Percentiles rank a stretch among this genome's conserved stretches.
Evolutionary conservation across 2,888 invertebrate species (phyloP).

Genomic region (Drosophila mercatorum): DNA sequence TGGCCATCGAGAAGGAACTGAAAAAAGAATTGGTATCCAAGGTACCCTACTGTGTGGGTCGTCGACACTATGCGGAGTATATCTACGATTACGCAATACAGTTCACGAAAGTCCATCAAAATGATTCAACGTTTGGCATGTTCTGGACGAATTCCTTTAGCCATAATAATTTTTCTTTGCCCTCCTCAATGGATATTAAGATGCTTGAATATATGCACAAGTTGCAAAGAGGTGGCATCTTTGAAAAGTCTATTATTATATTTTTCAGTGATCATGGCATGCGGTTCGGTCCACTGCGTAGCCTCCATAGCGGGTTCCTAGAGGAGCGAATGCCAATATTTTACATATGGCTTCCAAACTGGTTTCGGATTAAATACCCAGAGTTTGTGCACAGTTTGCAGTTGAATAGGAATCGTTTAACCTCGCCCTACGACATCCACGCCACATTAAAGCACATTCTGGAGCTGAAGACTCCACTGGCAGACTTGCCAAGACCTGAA

Average conservation of each 20-base stretch:
- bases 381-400: conserved; percentile 86
- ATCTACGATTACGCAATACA: conserved; percentile 89
- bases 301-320: conserved; percentile 89
- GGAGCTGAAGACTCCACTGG: conserved; percentile 40
- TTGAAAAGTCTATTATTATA: conserved; percentile 88
- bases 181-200: conserved; percentile 88
- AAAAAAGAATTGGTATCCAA: conserved; percentile 84
- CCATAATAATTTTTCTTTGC: conserved; percentile 88
- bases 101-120: conserved; percentile 87
- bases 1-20: conserved; percentile 88
- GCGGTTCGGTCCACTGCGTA: conserved; percentile 89
- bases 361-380: conserved; percentile 86
- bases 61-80: conserved; percentile 87
- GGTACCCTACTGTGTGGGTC: conserved; percentile 87
- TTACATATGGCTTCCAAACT: conserved; percentile 88
- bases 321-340: conserved; percentile 91
- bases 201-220: conserved; percentile 87
- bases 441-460: conserved; percentile 54
- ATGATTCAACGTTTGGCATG: conserved; percentile 88
- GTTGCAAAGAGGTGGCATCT: conserved; percentile 86
- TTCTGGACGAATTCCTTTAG: conserved; percentile 92
- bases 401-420: conserved; percentile 87
- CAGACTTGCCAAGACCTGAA: conserved; percentile 50
- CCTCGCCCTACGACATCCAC: conserved; percentile 75
- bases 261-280: conserved; percentile 92